These are phyloP conservation scores for Agrypnia vestita DNA, from an alignment of 1,140 invertebrate species.

Conservation along the genomic window DNA sequence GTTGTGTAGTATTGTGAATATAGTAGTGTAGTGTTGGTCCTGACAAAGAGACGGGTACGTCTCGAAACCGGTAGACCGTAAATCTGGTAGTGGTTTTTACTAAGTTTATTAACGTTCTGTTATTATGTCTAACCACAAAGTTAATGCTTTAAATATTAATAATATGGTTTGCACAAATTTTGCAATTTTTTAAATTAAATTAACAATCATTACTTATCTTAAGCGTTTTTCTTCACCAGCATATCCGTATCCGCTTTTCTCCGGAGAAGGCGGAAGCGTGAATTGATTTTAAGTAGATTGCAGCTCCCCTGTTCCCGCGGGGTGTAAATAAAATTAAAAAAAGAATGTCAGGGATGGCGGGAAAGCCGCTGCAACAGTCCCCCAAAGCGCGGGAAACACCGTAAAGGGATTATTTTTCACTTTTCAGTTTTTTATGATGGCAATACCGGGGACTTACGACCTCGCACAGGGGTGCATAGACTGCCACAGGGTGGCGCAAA, in stretches of 20 bases:
- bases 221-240: neutral
- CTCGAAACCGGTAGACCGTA: no score
- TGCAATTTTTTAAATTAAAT: no score
- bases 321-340: constrained; percentile 60
- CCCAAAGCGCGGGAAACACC: constrained; percentile 28
- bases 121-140: no score
- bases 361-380: constrained; percentile 17
- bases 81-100: no score
- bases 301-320: constrained; percentile 50
- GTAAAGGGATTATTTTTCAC: constrained; percentile 60
- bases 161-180: no score
- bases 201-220: neutral
- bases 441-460: constrained; percentile 47
- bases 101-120: no score
- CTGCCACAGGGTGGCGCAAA: neutral
- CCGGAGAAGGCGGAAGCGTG: constrained; percentile 36
- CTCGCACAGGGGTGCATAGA: constrained; percentile 13
- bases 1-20: no score
- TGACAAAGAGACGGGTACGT: no score
- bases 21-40: no score
- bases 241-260: neutral
- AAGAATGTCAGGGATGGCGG: constrained; percentile 50
- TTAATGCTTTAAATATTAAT: no score
- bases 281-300: constrained; percentile 58
- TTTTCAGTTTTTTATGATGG: constrained; percentile 58